Conservation (phyloP, 2,797 vertebrate genomes). For the Amazona ochrocephala region DNA sequence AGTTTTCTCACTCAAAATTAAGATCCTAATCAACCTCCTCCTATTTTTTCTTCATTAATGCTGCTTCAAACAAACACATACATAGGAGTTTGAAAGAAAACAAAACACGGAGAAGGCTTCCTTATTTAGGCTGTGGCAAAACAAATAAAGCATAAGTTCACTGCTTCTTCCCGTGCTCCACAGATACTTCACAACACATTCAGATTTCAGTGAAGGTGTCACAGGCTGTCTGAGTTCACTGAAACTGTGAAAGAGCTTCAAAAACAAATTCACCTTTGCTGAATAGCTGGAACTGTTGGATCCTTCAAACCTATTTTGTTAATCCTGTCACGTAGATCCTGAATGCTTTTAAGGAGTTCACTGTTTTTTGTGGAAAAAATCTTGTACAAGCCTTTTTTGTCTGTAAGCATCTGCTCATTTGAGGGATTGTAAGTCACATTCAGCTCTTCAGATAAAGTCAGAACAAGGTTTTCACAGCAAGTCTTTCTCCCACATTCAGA, state of each 20-base stretch:
- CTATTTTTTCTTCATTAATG: neutral
- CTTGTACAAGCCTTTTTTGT: slow-evolving; percentile 74
- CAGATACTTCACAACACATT: neutral
- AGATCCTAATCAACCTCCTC: neutral
- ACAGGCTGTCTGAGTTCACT: neutral
- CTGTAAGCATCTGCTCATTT: slow-evolving; percentile 42
- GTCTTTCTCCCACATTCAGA: slow-evolving; percentile 53
- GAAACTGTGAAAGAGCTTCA: neutral
- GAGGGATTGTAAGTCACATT: neutral
- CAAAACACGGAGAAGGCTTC: neutral
- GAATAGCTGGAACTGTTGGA: slow-evolving; percentile 90
- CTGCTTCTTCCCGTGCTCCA: neutral
- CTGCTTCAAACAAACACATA: neutral
- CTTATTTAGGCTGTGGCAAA: neutral
- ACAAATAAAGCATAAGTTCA: neutral
- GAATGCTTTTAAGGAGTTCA: slow-evolving; percentile 82
- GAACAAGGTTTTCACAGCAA: slow-evolving; percentile 70
- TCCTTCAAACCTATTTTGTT: slow-evolving; percentile 87
- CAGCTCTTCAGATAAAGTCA: slow-evolving; percentile 32
- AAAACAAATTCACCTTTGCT: slow-evolving; percentile 83
- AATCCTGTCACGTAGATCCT: slow-evolving; percentile 79
- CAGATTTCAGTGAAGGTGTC: neutral
- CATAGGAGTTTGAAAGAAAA: neutral
- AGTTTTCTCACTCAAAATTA: neutral
- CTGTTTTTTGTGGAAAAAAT: slow-evolving; percentile 76